phyloP scores from a whole-genome alignment of 1,140 invertebrate species.

The Orussus abietinus region DNA sequence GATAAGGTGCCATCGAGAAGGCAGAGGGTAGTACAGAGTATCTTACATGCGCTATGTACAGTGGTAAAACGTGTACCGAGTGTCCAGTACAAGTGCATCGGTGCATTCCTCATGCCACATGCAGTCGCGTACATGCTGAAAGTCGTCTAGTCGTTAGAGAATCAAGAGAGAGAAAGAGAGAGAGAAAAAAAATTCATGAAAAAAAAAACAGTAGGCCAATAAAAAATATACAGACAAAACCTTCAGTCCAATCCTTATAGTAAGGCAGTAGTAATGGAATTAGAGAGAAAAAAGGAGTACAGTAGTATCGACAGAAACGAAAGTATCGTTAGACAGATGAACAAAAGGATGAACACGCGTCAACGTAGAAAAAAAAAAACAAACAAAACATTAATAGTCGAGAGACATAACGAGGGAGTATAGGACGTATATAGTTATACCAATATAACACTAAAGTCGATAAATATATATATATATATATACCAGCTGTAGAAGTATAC shows the following conservation, averaged over 20 bases:
- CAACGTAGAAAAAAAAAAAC: slow-evolving; percentile 18
- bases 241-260: slow-evolving; percentile 54
- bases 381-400: no score
- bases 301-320: slow-evolving; percentile 21
- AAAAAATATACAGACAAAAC: slow-evolving; percentile 47
- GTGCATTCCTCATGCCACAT: slow-evolving; percentile 24
- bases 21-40: no score
- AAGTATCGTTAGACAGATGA: slow-evolving; percentile 19
- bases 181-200: slow-evolving; percentile 25
- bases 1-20: no score
- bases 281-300: slow-evolving; percentile 28
- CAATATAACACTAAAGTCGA: no score
- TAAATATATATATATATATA: slow-evolving; percentile 13
- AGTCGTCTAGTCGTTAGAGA: slow-evolving; percentile 23
- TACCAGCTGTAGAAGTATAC: slow-evolving; percentile 30
- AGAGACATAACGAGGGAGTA: slow-evolving; percentile 14
- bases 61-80: no score
- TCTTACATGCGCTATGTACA: no score
- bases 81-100: no score
- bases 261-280: slow-evolving; percentile 46
- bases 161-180: slow-evolving; percentile 10
- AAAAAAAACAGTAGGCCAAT: slow-evolving; percentile 39
- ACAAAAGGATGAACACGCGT: slow-evolving; percentile 15
- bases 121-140: slow-evolving; percentile 28
- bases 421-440: no score